These are phyloP conservation scores for Cephalopholis sonnerati DNA, from an alignment of 2,113 vertebrate species.

Conservation along the genomic window DNA sequence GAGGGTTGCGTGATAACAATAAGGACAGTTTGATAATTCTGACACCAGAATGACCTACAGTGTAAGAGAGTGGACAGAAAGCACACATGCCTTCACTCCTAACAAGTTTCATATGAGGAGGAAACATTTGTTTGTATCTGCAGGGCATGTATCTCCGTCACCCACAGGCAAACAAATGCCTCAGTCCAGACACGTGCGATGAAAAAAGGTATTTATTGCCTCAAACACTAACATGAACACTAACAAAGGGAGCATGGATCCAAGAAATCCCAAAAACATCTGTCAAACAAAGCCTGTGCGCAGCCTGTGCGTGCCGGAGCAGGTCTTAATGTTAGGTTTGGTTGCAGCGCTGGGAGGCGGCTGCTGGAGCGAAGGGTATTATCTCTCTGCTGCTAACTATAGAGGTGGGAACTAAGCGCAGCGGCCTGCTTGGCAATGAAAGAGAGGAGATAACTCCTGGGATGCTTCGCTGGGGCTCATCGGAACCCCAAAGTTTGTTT, in stretches of 20 bases:
- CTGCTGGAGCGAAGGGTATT: constrained; percentile 23
- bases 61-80: neutral
- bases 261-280: constrained; percentile 47
- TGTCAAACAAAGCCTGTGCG: constrained; percentile 36
- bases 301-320: constrained; percentile 50
- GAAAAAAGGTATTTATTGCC: constrained; percentile 35
- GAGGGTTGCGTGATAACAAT: too few relatives aligned
- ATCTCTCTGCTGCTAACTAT: constrained; percentile 64
- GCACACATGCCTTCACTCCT: neutral
- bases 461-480: neutral
- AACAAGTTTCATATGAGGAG: neutral
- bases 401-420: constrained; percentile 51
- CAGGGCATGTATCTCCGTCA: constrained; percentile 25
- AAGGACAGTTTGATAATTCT: neutral
- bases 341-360: constrained; percentile 7
- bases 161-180: constrained; percentile 23
- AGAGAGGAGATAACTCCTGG: constrained; percentile 23
- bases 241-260: constrained; percentile 31
- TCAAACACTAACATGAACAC: constrained; percentile 22
- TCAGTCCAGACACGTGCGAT: constrained; percentile 48
- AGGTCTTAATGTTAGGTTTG: constrained; percentile 55
- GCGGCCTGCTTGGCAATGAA: constrained; percentile 7
- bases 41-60: constrained; percentile 1
- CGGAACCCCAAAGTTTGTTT: constrained; percentile 37
- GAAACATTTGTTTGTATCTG: neutral